Evolutionary conservation across 37 sponge, comb jelly and placozoan species (phyloP).

Genomic region (Diacarnus erythraeanus): DNA sequence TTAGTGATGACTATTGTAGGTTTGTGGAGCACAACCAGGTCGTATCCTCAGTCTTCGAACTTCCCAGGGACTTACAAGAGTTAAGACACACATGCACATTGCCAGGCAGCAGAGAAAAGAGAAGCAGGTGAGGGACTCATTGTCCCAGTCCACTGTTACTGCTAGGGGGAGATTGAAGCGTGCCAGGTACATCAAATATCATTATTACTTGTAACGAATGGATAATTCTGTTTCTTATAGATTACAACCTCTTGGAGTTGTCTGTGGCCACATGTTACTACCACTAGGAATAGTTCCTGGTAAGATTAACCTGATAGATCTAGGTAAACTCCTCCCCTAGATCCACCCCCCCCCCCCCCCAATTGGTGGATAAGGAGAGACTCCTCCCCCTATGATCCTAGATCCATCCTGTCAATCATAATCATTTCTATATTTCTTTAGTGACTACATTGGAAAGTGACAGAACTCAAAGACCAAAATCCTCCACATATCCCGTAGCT

Average conservation of each 20-base stretch:
- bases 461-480: not conserved
- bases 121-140: not conserved
- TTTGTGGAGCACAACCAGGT: constrained; percentile 59
- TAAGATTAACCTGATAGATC: not conserved
- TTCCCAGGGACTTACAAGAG: constrained; percentile 24
- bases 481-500: constrained; percentile 2
- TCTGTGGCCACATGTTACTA: constrained; percentile 22
- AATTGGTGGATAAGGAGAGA: too few species aligned
- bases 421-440: not conserved
- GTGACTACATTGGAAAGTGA: not conserved
- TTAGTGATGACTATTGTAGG: constrained; percentile 10
- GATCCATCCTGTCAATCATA: too few species aligned
- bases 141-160: not conserved
- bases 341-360: too few species aligned
- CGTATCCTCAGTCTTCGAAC: constrained; percentile 46
- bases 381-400: too few species aligned
- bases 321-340: too few species aligned
- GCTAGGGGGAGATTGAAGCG: constrained; percentile 20
- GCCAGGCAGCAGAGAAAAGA: constrained; percentile 4
- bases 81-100: constrained; percentile 1
- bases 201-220: too few species aligned
- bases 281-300: constrained; percentile 30
- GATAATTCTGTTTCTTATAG: not conserved
- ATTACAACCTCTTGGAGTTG: constrained; percentile 36
- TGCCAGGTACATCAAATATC: constrained; percentile 35